Evolutionary conservation across 1,140 invertebrate species (phyloP).

Genomic region (Papilio dardanus): DNA sequence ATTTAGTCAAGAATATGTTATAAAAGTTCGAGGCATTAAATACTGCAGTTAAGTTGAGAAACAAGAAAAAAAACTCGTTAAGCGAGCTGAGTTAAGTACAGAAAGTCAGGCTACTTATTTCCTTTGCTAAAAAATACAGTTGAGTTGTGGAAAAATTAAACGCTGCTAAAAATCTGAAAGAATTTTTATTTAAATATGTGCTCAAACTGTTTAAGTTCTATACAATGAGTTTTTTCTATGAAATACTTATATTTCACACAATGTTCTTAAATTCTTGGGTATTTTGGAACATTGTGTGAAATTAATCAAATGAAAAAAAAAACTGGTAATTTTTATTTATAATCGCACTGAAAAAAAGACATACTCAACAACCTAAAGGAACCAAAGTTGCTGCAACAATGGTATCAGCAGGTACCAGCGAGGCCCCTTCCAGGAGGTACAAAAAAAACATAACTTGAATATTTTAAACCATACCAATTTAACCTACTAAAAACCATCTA

Average conservation of each 20-base stretch:
- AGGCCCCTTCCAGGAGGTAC: too few relatives aligned
- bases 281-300: neutral
- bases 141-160: conserved; percentile 9
- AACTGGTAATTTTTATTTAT: too few relatives aligned
- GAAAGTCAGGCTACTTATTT: conserved; percentile 1
- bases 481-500: too few relatives aligned
- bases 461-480: too few relatives aligned
- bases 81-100: neutral
- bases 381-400: too few relatives aligned
- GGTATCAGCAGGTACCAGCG: too few relatives aligned
- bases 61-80: conserved; percentile 15
- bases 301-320: too few relatives aligned
- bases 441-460: too few relatives aligned
- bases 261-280: neutral
- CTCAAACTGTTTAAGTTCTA: neutral
- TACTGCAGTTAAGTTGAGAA: conserved; percentile 5
- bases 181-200: neutral
- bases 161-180: neutral
- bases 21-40: conserved; percentile 1
- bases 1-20: conserved; percentile 11
- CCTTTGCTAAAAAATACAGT: conserved; percentile 3
- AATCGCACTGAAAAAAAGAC: too few relatives aligned
- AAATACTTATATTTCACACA: neutral
- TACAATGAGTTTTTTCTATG: neutral
- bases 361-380: too few relatives aligned